Base-by-base conservation (phyloP, 1,140 invertebrate genomes). In the Oryctes rhinoceros region DNA sequence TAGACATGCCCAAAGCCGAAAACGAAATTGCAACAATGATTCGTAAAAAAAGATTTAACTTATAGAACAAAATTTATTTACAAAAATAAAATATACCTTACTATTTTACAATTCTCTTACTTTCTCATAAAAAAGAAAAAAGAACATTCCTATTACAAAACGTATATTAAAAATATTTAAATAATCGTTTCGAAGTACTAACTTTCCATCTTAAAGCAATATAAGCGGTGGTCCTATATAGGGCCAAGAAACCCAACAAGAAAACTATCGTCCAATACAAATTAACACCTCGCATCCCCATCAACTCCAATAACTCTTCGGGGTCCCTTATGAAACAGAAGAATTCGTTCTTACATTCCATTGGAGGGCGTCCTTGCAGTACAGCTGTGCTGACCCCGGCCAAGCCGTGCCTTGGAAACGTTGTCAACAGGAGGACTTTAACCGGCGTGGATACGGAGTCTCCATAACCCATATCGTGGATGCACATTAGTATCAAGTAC, bases 351-450 rank as follows among this genome's bases (percentile, higher is more conserved):
- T 24, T 15, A 80, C 90, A 91, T 0, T 89, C 84, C 86, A 91
- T 82, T 0, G 82, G 80, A 0, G 78, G 59, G 35, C 90, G 83
- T n/a, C 90, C 74, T 3, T 89, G 88, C 84, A 91, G 92, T n/a
- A 92, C 86, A 3, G 89, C 86, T 30, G 88, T 88, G 13, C 91
- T 85, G 4, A 89, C 85, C 5, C 90, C 88, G 76, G 91, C 91
- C 80, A 92, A 87, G 7, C 89, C 88, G 82, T 90, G 91, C 83
- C 91, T 87, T 18, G 92, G 84, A 82, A 91, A 93, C 10, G 90
- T 91, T 7, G 90, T 81, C 81, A 90, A 89, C 80, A 91, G 91
- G 3, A 92, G 81, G 82, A 90, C 89, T 80, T 89, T 87, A 83
- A 92, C 89, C 75, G 91, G 88, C 0, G 87, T 86, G n/a, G 90